phyloP scores from a whole-genome alignment of 2,888 invertebrate species.

The Diploptera punctata region DNA sequence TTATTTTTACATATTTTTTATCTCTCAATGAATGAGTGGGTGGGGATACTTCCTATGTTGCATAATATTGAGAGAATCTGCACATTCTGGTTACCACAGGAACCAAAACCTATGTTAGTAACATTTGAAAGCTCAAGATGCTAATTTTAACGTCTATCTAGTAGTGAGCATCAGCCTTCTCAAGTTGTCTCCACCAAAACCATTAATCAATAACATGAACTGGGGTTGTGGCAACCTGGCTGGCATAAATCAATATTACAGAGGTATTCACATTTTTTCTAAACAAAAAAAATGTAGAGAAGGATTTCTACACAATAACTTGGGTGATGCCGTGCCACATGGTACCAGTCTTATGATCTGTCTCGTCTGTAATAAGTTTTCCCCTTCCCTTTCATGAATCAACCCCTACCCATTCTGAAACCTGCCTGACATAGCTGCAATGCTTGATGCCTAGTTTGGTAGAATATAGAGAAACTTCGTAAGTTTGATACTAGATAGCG shows the following conservation, averaged over 20 bases:
- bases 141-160: neutral
- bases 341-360: neutral
- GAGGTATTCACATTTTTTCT: slow-evolving; percentile 9
- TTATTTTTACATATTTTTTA: too few relatives aligned
- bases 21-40: neutral
- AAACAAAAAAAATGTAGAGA: neutral
- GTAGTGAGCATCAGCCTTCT: neutral
- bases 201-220: slow-evolving; percentile 17
- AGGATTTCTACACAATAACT: neutral
- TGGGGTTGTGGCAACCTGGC: slow-evolving; percentile 11
- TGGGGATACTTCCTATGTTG: neutral
- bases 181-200: slow-evolving; percentile 3
- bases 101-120: slow-evolving; percentile 15
- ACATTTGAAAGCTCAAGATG: neutral
- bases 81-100: neutral
- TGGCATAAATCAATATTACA: slow-evolving; percentile 7
- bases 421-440: neutral
- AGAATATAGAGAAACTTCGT: too few relatives aligned
- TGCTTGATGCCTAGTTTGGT: neutral
- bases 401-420: neutral
- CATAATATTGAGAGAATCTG: neutral
- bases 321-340: slow-evolving; percentile 4
- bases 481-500: too few relatives aligned
- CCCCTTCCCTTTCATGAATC: neutral
- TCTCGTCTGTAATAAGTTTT: neutral